Evolutionary conservation across 1,140 invertebrate species (phyloP), one percentile per base, ranked within the genome.

Genomic region (Zaprionus kolodkinae): DNA sequence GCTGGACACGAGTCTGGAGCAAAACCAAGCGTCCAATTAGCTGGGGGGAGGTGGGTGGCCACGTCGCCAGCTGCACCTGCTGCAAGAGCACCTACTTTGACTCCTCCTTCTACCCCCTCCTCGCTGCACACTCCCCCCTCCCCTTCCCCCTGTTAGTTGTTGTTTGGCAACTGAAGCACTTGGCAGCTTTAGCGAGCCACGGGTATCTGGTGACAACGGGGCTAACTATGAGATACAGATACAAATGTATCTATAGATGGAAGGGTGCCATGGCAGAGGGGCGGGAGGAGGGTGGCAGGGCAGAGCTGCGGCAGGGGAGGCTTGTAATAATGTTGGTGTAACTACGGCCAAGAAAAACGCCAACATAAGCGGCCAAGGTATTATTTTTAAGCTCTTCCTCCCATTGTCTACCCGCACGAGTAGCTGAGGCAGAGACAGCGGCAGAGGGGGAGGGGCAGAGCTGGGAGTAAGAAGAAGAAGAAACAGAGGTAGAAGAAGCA

Each of bases 321-420:
- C 48, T 66, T 83, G 69, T 81, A 73, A 87, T 76, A 71, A 77
- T 79, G 69, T 79, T 77, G 73, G 59, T 72, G 83, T 79, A 87
- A 81, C 82, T 85, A 86, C 57, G 79, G 72, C 72, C 81, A 72
- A 73, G 78, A 81, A 75, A 78, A 87, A 72, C 77, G 84, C 79
- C 78, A 84, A 89, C 81, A 89, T 89, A 88, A 88, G 84, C 80
- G 88, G 78, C 71, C 84, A 89, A 80, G 81, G 84, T 88, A 89
- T 89, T 88, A 88, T 88, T 89, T 89, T 84, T 89, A 88, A 88
- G 85, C 84, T 88, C 84, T 88, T 87, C 84, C 84, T 84, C 52
- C 80, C 85, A 84, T 84, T 88, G 84, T 88, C 84, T 88, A 75
- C 85, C 78, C 80, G 43, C 76, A 79, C 79, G n/a, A 48, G 15